phyloP scores from a whole-genome alignment of 1,140 invertebrate species.

The Drosophila grimshawi region DNA sequence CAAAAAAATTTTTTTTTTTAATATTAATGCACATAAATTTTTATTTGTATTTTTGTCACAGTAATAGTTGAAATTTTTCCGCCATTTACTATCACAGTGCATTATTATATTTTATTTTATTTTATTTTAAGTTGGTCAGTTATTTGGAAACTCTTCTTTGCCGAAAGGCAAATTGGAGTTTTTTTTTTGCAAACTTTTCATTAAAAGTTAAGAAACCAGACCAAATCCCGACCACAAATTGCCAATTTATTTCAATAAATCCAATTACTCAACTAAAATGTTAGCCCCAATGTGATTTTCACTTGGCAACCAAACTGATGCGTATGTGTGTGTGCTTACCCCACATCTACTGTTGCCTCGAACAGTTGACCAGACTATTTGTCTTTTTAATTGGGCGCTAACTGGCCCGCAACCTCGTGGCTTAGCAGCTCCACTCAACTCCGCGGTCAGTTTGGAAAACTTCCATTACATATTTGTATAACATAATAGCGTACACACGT shows the following conservation, averaged over 20 bases:
- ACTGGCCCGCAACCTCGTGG: slow-evolving; percentile 38
- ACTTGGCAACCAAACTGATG: neutral
- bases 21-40: slow-evolving; percentile 31
- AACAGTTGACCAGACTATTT: slow-evolving; percentile 49
- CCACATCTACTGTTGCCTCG: slow-evolving; percentile 20
- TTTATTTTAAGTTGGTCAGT: slow-evolving; percentile 4
- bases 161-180: slow-evolving; percentile 34
- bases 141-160: slow-evolving; percentile 29
- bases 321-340: slow-evolving; percentile 30
- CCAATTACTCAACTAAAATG: slow-evolving; percentile 63
- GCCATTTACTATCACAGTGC: slow-evolving; percentile 17
- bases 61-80: slow-evolving; percentile 39
- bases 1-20: neutral
- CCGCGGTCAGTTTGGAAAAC: slow-evolving; percentile 48
- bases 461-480: slow-evolving; percentile 77
- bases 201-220: slow-evolving; percentile 62
- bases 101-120: slow-evolving; percentile 8
- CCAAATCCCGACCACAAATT: slow-evolving; percentile 50
- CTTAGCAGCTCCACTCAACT: slow-evolving; percentile 10
- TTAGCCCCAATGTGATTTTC: slow-evolving; percentile 39
- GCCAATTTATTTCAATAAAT: slow-evolving; percentile 80
- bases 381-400: slow-evolving; percentile 66
- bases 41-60: slow-evolving; percentile 34
- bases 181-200: slow-evolving; percentile 46
- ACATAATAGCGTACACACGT: slow-evolving; percentile 67